phyloP scores from a whole-genome alignment of 2,888 invertebrate species.

The Papilio protenor region DNA sequence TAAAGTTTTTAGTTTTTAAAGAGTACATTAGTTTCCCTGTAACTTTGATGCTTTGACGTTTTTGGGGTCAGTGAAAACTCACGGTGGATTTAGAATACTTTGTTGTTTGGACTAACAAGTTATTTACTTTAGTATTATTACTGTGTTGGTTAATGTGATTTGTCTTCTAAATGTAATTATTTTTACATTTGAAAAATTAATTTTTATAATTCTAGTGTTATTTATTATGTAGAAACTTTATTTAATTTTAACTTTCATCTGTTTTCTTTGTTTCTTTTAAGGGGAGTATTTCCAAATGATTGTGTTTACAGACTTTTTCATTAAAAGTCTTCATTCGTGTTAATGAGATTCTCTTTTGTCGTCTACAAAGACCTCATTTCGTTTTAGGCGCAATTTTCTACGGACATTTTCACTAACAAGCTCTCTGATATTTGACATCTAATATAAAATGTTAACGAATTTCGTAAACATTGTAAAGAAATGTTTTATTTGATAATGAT shows the following conservation, averaged over 20 bases:
- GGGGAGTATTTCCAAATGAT: not conserved
- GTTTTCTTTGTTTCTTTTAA: not conserved
- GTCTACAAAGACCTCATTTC: conserved; percentile 32
- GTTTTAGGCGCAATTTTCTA: conserved; percentile 8
- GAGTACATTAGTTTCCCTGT: too few relatives aligned
- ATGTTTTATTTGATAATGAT: not conserved
- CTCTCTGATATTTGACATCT: not conserved
- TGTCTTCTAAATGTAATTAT: too few relatives aligned
- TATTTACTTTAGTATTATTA: too few relatives aligned
- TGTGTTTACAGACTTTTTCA: conserved; percentile 18
- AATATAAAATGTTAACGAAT: not conserved
- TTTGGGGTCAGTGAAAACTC: too few relatives aligned
- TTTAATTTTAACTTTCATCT: not conserved
- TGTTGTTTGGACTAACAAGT: too few relatives aligned
- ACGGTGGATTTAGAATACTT: too few relatives aligned
- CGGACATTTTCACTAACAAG: not conserved
- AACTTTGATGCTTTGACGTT: too few relatives aligned
- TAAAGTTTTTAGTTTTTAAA: too few relatives aligned
- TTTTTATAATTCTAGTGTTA: not conserved
- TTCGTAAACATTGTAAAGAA: not conserved
- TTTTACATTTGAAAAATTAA: too few relatives aligned
- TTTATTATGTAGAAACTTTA: conserved; percentile 17
- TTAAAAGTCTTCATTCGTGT: conserved; percentile 16
- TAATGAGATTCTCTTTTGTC: conserved; percentile 17
- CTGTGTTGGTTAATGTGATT: too few relatives aligned